Evolutionary conservation across 2,888 invertebrate genomes (phyloP).

Genomic region (Cremastobaeus sp.): DNA sequence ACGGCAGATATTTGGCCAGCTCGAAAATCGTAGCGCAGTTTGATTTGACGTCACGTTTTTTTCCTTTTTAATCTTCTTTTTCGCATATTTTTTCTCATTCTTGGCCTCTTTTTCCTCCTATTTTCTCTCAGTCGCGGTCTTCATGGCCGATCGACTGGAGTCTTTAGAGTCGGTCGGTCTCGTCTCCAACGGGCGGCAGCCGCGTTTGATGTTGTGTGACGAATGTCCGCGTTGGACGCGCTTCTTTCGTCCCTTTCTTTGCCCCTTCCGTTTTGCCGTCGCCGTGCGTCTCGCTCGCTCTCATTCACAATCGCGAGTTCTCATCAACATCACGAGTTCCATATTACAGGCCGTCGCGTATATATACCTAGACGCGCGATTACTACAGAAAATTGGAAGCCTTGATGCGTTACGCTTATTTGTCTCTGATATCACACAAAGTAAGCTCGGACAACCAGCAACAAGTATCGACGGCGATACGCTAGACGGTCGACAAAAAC

Average conservation of each 20-base stretch:
- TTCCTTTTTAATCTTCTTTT: slow-evolving; percentile 59
- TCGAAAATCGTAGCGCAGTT: slow-evolving; percentile 54
- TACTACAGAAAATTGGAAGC: slow-evolving; percentile 69
- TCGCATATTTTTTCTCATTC: slow-evolving; percentile 62
- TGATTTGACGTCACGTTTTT: slow-evolving; percentile 55
- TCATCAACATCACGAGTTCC: slow-evolving; percentile 54
- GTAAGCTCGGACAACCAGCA: slow-evolving; percentile 28
- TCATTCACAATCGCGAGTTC: slow-evolving; percentile 34
- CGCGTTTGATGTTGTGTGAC: slow-evolving; percentile 78
- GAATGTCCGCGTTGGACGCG: slow-evolving; percentile 78
- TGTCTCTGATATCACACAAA: slow-evolving; percentile 57
- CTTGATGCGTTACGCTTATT: slow-evolving; percentile 58
- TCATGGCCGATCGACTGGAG: slow-evolving; percentile 76
- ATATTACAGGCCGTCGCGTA: slow-evolving; percentile 47
- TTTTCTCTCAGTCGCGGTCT: slow-evolving; percentile 69
- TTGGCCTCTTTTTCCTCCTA: slow-evolving; percentile 59
- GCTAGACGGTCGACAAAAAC: slow-evolving; percentile 22
- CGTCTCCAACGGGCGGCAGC: slow-evolving; percentile 75
- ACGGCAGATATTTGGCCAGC: slow-evolving; percentile 50
- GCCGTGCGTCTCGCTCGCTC: slow-evolving; percentile 47
- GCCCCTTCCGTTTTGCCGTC: slow-evolving; percentile 41
- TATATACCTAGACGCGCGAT: slow-evolving; percentile 48
- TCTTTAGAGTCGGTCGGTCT: slow-evolving; percentile 77
- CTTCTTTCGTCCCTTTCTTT: slow-evolving; percentile 68
- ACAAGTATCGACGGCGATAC: slow-evolving; percentile 29